Evolutionary conservation across 2,113 vertebrate species (phyloP).

Genomic region (Podiceps cristatus): DNA sequence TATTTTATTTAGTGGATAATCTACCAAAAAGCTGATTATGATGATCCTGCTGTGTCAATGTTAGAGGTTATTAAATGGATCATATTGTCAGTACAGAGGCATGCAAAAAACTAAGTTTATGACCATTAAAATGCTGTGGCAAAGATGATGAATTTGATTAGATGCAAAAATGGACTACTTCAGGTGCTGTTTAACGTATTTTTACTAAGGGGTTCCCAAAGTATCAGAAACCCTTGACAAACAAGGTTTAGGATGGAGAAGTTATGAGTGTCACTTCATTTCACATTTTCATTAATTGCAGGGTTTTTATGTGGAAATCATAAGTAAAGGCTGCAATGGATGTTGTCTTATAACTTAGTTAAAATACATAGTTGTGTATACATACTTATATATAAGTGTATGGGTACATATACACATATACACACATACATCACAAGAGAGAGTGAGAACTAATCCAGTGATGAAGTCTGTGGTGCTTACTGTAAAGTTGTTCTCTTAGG

Average conservation of each 20-base stretch:
- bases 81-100: neutral
- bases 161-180: neutral
- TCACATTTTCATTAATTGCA: neutral
- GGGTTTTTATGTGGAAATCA: neutral
- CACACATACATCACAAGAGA: neutral
- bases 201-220: neutral
- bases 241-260: neutral
- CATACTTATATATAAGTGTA: too few species aligned
- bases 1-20: neutral
- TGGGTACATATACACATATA: neutral
- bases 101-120: neutral
- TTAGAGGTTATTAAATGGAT: neutral
- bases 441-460: neutral
- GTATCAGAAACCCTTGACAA: neutral
- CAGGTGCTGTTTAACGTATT: neutral
- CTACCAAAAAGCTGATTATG: neutral
- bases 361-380: neutral
- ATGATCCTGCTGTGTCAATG: neutral
- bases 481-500: neutral
- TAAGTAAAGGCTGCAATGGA: neutral
- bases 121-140: neutral
- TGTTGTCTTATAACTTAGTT: neutral
- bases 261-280: neutral
- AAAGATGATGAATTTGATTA: neutral
- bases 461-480: neutral